phyloP scores from a whole-genome alignment of 2,888 invertebrate species.

The Hyles lineata region DNA sequence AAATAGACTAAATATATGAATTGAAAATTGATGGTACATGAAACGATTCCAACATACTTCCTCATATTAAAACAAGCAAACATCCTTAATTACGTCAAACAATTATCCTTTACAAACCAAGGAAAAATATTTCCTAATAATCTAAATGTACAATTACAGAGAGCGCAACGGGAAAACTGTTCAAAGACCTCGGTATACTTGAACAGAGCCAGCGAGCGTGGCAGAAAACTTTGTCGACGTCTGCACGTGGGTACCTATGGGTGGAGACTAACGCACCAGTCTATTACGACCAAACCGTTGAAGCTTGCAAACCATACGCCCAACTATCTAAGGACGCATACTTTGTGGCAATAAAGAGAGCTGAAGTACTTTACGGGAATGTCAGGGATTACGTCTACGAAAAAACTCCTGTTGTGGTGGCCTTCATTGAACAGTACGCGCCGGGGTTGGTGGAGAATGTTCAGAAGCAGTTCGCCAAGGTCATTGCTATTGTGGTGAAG shows the following conservation, averaged over 20 bases:
- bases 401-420: slow-evolving; percentile 76
- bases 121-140: slow-evolving; percentile 5
- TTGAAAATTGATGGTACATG: neutral
- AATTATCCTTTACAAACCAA: neutral
- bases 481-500: slow-evolving; percentile 75
- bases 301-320: slow-evolving; percentile 86
- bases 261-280: slow-evolving; percentile 88
- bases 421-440: slow-evolving; percentile 87
- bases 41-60: neutral
- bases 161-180: slow-evolving; percentile 86
- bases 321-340: slow-evolving; percentile 85
- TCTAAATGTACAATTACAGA: slow-evolving; percentile 67
- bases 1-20: neutral
- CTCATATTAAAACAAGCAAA: neutral
- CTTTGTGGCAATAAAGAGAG: slow-evolving; percentile 82
- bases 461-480: slow-evolving; percentile 76
- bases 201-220: slow-evolving; percentile 87
- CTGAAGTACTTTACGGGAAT: slow-evolving; percentile 76
- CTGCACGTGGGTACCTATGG: slow-evolving; percentile 87
- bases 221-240: slow-evolving; percentile 85
- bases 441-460: slow-evolving; percentile 89
- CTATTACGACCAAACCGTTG: slow-evolving; percentile 84
- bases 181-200: slow-evolving; percentile 87
- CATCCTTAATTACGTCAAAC: neutral
- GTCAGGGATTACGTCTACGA: slow-evolving; percentile 78